These are phyloP conservation scores for Lepidurus apus DNA, from an alignment of 1,140 invertebrate genomes.

Conservation along the genomic window DNA sequence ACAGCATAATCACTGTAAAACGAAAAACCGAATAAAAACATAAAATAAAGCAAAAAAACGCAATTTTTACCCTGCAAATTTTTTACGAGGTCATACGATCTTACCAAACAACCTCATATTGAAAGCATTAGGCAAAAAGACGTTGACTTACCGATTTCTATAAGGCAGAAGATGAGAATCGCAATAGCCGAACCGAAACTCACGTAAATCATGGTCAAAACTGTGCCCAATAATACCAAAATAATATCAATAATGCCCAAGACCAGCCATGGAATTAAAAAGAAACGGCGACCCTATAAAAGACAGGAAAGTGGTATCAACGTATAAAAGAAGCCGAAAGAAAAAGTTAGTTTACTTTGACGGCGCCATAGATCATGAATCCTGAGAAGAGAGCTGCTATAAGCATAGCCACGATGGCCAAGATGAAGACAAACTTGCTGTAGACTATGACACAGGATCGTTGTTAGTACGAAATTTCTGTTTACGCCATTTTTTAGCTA, in stretches of 20 bases:
- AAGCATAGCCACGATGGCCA: constrained; percentile 26
- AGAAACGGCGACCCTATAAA: constrained; percentile 29
- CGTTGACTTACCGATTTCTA: constrained; percentile 32
- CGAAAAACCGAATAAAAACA: not conserved
- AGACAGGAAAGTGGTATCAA: not conserved
- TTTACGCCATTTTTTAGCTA: no score
- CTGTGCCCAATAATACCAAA: constrained; percentile 14
- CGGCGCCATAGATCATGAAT: constrained; percentile 30
- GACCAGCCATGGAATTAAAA: constrained; percentile 34
- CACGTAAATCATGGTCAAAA: constrained; percentile 26
- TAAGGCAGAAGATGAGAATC: constrained; percentile 28
- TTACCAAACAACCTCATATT: not conserved
- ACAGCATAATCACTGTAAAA: constrained; percentile 34
- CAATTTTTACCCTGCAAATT: not conserved
- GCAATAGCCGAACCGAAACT: constrained; percentile 21
- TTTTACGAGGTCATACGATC: not conserved
- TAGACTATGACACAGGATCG: constrained; percentile 7
- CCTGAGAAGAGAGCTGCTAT: constrained; percentile 29
- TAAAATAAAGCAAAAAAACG: not conserved
- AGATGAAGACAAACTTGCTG: constrained; percentile 30
- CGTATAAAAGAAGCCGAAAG: not conserved
- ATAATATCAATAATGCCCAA: constrained; percentile 31
- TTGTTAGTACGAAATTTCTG: no score
- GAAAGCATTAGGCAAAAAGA: not conserved
- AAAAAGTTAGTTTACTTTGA: constrained; percentile 23